phyloP scores from a whole-genome alignment of 2,888 invertebrate genomes.

The Cordylochernes scorpioides region DNA sequence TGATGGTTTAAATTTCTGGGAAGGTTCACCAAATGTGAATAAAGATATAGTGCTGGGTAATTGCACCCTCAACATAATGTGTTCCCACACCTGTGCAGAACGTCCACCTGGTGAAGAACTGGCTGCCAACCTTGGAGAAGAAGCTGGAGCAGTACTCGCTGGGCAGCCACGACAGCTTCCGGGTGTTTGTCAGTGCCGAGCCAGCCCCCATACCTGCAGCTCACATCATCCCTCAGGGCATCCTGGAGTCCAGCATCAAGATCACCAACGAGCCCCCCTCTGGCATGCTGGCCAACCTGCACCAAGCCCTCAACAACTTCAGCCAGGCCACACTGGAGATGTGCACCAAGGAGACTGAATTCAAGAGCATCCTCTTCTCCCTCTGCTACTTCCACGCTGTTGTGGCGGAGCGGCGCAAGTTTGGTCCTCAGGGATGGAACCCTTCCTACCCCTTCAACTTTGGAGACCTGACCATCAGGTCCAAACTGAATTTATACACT shows the following conservation, averaged over 20 bases:
- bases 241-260: constrained; percentile 80
- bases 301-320: constrained; percentile 80
- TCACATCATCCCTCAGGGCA: constrained; percentile 84
- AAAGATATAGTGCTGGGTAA: too few species aligned
- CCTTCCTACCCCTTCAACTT: constrained; percentile 86
- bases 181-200: constrained; percentile 79
- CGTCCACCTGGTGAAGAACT: constrained; percentile 79
- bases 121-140: constrained; percentile 70
- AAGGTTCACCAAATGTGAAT: too few species aligned
- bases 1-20: too few species aligned
- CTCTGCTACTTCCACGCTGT: constrained; percentile 89
- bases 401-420: constrained; percentile 73
- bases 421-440: constrained; percentile 87
- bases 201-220: constrained; percentile 59
- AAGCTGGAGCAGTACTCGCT: constrained; percentile 36
- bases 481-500: too few species aligned
- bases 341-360: constrained; percentile 84
- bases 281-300: constrained; percentile 83
- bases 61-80: too few species aligned
- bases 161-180: constrained; percentile 36
- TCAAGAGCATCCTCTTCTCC: constrained; percentile 73
- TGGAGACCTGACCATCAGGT: constrained; percentile 28
- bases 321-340: constrained; percentile 65
- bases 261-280: constrained; percentile 93
- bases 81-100: too few species aligned